Conservation (phyloP, 2,113 vertebrate species). For the Melanerpes formicivorus region DNA sequence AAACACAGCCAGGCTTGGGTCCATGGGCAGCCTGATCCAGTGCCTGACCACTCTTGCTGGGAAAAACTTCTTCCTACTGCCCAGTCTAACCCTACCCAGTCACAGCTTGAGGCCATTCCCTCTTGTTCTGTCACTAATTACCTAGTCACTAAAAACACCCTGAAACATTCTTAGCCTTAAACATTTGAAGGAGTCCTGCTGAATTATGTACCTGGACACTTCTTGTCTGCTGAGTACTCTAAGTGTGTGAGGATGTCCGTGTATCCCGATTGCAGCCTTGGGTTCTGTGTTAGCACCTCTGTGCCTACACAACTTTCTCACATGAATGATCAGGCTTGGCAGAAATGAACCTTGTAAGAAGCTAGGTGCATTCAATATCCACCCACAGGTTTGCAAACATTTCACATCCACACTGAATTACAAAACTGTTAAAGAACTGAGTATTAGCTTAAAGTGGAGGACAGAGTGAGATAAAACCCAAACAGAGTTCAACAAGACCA, state of each 20-base stretch:
- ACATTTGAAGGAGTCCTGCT: neutral
- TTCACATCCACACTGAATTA: neutral
- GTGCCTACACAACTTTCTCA: neutral
- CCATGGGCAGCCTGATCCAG: too few relatives aligned
- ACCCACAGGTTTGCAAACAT: neutral
- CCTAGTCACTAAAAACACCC: neutral
- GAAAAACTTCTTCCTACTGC: too few relatives aligned
- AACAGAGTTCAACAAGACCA: neutral
- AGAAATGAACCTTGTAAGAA: neutral
- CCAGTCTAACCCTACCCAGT: too few relatives aligned
- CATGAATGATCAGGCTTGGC: accelerated
- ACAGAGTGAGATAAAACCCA: neutral
- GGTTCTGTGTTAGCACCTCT: neutral
- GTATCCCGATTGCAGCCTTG: accelerated
- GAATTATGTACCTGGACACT: neutral
- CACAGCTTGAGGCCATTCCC: too few relatives aligned
- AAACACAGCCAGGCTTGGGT: too few relatives aligned
- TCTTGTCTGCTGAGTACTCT: neutral
- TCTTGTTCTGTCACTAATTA: too few relatives aligned
- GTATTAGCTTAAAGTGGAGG: neutral
- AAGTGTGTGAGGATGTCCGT: neutral
- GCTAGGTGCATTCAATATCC: neutral
- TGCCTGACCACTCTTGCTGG: too few relatives aligned
- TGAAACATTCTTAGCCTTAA: neutral
- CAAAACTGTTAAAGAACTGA: neutral